phyloP scores from a whole-genome alignment of 2,888 invertebrate species.

The Cerastis leucographa region DNA sequence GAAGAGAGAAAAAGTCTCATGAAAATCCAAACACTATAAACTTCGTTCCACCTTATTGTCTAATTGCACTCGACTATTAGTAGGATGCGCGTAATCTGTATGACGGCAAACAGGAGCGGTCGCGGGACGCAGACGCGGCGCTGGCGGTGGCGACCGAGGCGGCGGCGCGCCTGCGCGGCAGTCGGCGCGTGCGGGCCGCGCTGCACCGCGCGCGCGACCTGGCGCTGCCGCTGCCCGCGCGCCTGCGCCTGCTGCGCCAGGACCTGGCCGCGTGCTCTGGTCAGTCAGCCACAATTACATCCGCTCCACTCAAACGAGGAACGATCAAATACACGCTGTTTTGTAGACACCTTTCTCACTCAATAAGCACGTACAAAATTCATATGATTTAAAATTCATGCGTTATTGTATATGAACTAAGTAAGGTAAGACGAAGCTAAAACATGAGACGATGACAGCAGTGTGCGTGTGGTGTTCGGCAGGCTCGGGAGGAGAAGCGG shows the following conservation, averaged over 20 bases:
- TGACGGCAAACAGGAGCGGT: conserved; percentile 68
- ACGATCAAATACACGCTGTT: too few species aligned
- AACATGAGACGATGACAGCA: not conserved
- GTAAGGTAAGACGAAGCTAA: not conserved
- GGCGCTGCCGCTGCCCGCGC: conserved; percentile 52
- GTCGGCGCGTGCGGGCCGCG: conserved; percentile 56
- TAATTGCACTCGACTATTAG: too few species aligned
- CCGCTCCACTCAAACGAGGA: too few species aligned
- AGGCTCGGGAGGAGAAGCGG: conserved; percentile 31
- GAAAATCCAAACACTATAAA: too few species aligned
- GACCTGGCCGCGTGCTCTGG: conserved; percentile 28
- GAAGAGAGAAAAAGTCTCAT: too few species aligned
- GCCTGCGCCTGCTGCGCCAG: conserved; percentile 58
- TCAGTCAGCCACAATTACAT: not conserved
- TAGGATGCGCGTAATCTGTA: not conserved
- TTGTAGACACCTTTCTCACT: too few species aligned
- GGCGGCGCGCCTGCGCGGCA: conserved; percentile 53
- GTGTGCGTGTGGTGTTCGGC: not conserved
- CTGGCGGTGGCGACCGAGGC: conserved; percentile 65
- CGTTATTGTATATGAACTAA: too few species aligned
- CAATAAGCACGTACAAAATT: too few species aligned
- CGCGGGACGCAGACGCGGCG: conserved; percentile 62
- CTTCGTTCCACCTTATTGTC: too few species aligned
- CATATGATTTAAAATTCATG: too few species aligned
- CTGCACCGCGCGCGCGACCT: conserved; percentile 66